Base-by-base conservation (phyloP, 2,113 vertebrate genomes). In the Rhombomys opimus region DNA sequence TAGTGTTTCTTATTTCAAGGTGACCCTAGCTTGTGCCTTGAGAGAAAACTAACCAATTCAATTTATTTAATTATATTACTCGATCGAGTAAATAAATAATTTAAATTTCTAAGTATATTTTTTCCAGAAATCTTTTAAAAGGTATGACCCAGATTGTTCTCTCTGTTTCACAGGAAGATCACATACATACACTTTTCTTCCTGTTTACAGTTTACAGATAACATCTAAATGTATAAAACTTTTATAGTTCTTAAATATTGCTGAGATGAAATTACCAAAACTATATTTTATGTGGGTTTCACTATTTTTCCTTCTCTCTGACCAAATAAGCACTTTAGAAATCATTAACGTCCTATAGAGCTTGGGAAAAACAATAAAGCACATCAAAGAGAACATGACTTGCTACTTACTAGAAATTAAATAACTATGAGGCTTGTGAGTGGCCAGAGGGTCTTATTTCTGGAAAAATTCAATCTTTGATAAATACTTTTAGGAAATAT, bases 351-450 rank as follows among this genome's bases (percentile, higher is more conserved):
- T 91, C 30, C 38, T 46, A 13, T 2, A 8, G 15, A 68, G 30
- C 23, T 38, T 30, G 75, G 25, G 52, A 23, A 52, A 95, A 90
- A 85, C 27, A 94, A 88, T 63, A 61, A 87, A 85, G 6, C n/a
- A 89, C 30, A 84, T 72, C 41, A 94, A 80, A 90, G 41, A 32
- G 65, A 57, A 10, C 85, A 41, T 25, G 35, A 54, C 15, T 87
- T 86, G 14, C 4, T 14, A 41, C 9, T 92, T 52, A 92, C 25
- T 87, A 32, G 54, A 57, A 90, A 65, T 90, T 57, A 88, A 70
- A 85, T 81, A 52, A 52, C 35, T 50, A 81, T 90, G 59, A 59
- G 13, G n/a, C 1, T 89, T 67, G 27, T 54, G 18, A 59, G 15
- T 88, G 32, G 17, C 54, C 54, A 52, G 67, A 65, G 70, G 10